These are phyloP conservation scores for Oscheius myriophilus DNA, from an alignment of 2,888 invertebrate genomes.

Conservation along the genomic window DNA sequence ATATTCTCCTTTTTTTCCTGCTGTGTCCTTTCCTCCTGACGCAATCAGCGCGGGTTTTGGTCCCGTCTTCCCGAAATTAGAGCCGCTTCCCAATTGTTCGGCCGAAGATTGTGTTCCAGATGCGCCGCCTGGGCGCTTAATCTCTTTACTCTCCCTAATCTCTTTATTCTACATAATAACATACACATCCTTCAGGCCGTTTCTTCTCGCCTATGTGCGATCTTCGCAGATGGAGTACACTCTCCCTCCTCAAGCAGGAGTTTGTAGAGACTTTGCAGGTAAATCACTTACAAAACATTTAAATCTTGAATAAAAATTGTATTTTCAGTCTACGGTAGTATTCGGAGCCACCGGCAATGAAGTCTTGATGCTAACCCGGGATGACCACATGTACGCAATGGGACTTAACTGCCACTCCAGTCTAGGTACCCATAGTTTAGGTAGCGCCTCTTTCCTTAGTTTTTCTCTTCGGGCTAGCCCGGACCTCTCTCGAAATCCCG, in stretches of 20 bases:
- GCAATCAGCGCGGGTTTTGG: no score
- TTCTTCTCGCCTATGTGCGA: constrained; percentile 33
- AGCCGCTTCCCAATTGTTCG: no score
- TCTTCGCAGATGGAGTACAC: constrained; percentile 77
- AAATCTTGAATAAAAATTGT: not conserved
- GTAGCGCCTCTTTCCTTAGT: constrained; percentile 2
- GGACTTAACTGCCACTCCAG: constrained; percentile 77
- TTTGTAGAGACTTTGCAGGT: constrained; percentile 73
- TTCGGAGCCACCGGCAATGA: constrained; percentile 75
- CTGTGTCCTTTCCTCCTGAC: no score
- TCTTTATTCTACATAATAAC: not conserved
- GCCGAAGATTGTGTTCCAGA: no score
- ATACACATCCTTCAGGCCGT: not conserved
- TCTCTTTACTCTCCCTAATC: not conserved
- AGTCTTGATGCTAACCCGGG: constrained; percentile 76
- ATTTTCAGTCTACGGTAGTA: constrained; percentile 27
- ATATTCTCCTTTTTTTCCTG: no score
- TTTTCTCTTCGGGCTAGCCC: constrained; percentile 19
- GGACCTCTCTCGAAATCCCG: not conserved
- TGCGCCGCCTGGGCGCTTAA: not conserved
- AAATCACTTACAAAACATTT: no score
- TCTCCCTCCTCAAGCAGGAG: constrained; percentile 75
- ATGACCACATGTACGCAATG: constrained; percentile 76
- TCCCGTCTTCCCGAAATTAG: no score
- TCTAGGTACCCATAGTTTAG: constrained; percentile 71